Evolutionary conservation across 2,797 vertebrate species (phyloP), one percentile per base, ranked within the genome.

Genomic region (Platyrinchus mystaceus): DNA sequence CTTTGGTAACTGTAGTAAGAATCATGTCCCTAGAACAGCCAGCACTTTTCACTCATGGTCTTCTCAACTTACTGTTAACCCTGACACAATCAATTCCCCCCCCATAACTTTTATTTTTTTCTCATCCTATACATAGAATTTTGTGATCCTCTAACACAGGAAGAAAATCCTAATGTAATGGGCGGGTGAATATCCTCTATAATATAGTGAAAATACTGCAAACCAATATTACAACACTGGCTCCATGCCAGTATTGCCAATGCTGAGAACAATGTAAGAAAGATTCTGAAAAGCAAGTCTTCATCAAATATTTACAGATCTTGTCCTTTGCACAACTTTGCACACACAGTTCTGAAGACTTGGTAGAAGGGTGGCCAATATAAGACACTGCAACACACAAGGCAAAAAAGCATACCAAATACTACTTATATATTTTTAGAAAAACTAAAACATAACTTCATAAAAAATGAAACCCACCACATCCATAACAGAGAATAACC

Each of bases 181-280:
- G 50, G 27, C 53, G 78, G 12, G 22, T 62, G 43, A 94, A 52
- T 43, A 81, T 15, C 19, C 36, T 58, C 56, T 50, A 8, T 4
- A 53, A 28, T 24, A 73, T 7, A 43, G 11, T 28, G 8, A 62
- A 75, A 71, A 84, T 36, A 62, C 0, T 62, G 55, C 49, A 82
- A 53, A 91, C 27, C 49, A 82, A 10, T 55, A 71, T 36, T 60
- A 30, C 2, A 76, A 78, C 7, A 0, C n/a, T 43, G 59, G 46
- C 16, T 79, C 47, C 32, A 15, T 10, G n/a, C 8, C 62, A 79
- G 34, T 0, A 0, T 2, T 68, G 46, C 55, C 44, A 58, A 34
- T n/a, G 70, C 6, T 19, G 12, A 3, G 3, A 77, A 55, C 41
- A 28, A 39, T 0, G 0, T 9, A 86, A 66, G 34, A 50, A 69